Conservation (phyloP, 2,113 vertebrate genomes). For the Rynchops niger region DNA sequence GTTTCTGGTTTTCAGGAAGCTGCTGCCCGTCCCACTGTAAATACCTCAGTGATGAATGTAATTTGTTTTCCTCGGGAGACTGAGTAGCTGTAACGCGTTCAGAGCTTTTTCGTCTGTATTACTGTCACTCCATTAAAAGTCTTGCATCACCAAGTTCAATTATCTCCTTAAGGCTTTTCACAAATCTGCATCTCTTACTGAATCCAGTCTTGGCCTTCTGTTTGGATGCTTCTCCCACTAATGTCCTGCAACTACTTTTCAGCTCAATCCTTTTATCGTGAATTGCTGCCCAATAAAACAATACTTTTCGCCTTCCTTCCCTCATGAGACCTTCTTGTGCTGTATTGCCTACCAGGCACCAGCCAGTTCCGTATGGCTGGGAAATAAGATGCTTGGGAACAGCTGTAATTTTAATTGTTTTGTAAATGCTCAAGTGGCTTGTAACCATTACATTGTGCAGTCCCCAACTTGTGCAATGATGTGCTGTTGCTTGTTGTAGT, state of each 20-base stretch:
- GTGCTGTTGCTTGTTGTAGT: background rate
- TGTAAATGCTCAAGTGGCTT: background rate
- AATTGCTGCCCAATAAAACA: background rate
- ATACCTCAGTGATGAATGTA: background rate
- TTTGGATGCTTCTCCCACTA: slow-evolving; percentile 1
- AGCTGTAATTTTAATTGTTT: background rate
- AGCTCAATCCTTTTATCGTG: background rate
- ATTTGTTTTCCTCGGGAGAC: slow-evolving; percentile 2
- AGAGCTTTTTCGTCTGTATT: slow-evolving; percentile 4
- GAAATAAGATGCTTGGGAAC: background rate
- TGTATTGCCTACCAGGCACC: background rate
- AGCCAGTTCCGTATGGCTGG: background rate
- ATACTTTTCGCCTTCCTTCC: background rate
- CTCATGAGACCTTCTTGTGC: background rate
- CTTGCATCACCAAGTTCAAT: background rate
- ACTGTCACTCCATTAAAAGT: background rate
- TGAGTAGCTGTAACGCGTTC: background rate
- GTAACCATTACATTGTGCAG: background rate
- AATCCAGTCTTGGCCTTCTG: background rate
- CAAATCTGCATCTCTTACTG: background rate
- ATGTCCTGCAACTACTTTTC: background rate
- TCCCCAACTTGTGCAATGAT: background rate
- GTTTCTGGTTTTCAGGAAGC: background rate
- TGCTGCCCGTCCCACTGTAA: background rate
- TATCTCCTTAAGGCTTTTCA: slow-evolving; percentile 10